phyloP scores from a whole-genome alignment of 2,113 vertebrate species.

The Leiothrix lutea region DNA sequence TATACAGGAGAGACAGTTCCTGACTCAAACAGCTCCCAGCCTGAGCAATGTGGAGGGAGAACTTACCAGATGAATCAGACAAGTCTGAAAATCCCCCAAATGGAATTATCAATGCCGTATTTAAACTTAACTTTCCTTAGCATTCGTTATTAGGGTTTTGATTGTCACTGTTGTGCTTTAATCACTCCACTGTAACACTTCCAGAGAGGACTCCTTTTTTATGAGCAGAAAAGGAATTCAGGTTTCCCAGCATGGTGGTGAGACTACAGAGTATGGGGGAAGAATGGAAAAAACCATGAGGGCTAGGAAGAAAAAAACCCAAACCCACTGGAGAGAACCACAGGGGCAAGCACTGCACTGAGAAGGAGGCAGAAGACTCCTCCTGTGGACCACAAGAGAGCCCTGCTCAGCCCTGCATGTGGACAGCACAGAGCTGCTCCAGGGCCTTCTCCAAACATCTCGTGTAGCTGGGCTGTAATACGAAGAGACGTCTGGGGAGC shows the following conservation, averaged over 20 bases:
- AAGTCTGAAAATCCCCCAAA: not conserved
- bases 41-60: not conserved
- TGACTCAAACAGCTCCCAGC: not conserved
- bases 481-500: slow-evolving; percentile 64
- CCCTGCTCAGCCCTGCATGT: not conserved
- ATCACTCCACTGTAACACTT: not conserved
- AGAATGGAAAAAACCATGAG: not conserved
- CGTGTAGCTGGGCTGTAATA: slow-evolving; percentile 59
- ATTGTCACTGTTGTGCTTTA: not conserved
- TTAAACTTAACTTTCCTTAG: not conserved
- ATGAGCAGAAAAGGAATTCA: not conserved
- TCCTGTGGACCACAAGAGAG: not conserved
- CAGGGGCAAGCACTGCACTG: not conserved
- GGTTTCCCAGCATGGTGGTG: not conserved
- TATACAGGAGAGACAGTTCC: not conserved
- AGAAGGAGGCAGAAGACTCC: not conserved
- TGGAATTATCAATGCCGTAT: not conserved
- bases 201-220: not conserved
- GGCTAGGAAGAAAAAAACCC: not conserved
- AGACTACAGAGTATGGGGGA: not conserved
- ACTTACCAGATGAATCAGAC: slow-evolving; percentile 20
- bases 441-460: slow-evolving; percentile 39
- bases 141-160: not conserved
- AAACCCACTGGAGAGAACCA: not conserved
- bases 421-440: not conserved